Evolutionary conservation across 2,888 invertebrate genomes (phyloP).

Genomic region (Trisateles emortualis): DNA sequence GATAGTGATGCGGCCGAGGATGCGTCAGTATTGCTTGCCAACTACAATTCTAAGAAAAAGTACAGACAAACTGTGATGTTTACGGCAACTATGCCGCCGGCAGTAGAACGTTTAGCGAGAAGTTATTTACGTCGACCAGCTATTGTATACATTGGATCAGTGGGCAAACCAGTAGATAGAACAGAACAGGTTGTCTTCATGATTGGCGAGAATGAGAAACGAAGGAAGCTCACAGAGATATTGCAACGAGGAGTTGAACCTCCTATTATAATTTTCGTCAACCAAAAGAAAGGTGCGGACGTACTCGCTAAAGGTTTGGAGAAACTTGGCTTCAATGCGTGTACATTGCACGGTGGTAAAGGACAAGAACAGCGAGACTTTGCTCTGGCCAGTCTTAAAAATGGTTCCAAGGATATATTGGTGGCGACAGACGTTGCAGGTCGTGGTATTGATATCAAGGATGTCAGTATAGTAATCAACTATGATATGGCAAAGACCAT

Average conservation of each 20-base stretch:
- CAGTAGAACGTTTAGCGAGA: conserved; percentile 98
- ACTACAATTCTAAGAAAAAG: conserved; percentile 98
- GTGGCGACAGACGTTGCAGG: conserved; percentile 99
- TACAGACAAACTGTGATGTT: conserved; percentile 99
- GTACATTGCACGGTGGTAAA: conserved; percentile 99
- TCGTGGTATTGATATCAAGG: conserved; percentile 99
- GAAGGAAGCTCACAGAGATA: conserved; percentile 98
- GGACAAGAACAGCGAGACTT: conserved; percentile 99
- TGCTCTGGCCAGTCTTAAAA: conserved; percentile 98
- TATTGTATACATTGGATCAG: conserved; percentile 98
- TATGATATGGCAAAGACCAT: conserved; percentile 99
- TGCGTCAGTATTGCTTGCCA: conserved; percentile 94
- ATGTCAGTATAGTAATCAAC: conserved; percentile 99
- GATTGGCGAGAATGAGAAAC: conserved; percentile 98
- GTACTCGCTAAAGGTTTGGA: conserved; percentile 98
- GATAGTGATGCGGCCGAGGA: conserved; percentile 99
- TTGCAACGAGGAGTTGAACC: conserved; percentile 96
- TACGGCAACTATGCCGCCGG: conserved; percentile 99
- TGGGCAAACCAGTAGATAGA: conserved; percentile 98
- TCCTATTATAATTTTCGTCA: conserved; percentile 99
- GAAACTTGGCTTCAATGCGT: conserved; percentile 98
- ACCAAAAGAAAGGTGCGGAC: conserved; percentile 99
- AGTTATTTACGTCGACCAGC: conserved; percentile 98
- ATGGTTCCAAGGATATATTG: conserved; percentile 98
- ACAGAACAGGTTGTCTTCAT: conserved; percentile 99